These are phyloP conservation scores for Polylopha cassiicola DNA, from an alignment of 2,888 invertebrate species.

Conservation along the genomic window DNA sequence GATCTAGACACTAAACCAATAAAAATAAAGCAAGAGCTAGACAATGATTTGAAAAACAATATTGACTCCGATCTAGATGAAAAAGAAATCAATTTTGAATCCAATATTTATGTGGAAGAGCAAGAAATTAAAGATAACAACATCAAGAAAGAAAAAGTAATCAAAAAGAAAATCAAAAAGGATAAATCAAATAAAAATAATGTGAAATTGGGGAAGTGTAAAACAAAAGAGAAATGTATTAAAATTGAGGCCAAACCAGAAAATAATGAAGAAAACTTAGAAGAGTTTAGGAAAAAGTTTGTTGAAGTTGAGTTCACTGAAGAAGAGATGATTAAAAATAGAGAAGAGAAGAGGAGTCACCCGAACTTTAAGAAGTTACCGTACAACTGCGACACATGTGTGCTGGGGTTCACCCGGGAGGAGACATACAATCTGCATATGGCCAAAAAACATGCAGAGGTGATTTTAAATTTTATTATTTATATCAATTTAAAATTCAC, in stretches of 20 bases:
- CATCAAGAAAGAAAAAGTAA: neutral
- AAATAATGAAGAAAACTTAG: slow-evolving; percentile 3
- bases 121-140: slow-evolving; percentile 4
- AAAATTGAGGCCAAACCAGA: neutral
- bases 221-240: slow-evolving; percentile 5
- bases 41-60: neutral
- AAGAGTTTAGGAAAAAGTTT: slow-evolving; percentile 36
- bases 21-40: slow-evolving; percentile 1
- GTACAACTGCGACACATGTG: slow-evolving; percentile 53
- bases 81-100: neutral
- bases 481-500: neutral
- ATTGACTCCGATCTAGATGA: slow-evolving; percentile 1
- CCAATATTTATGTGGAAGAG: neutral
- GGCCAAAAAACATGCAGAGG: slow-evolving; percentile 43
- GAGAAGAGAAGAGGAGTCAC: slow-evolving; percentile 49
- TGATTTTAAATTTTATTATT: slow-evolving; percentile 22
- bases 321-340: slow-evolving; percentile 42
- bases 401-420: slow-evolving; percentile 45
- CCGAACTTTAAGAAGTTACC: slow-evolving; percentile 55
- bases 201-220: slow-evolving; percentile 6
- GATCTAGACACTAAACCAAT: slow-evolving; percentile 9
- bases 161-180: slow-evolving; percentile 16
- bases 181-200: slow-evolving; percentile 4
- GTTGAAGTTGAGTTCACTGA: slow-evolving; percentile 36
- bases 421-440: slow-evolving; percentile 40